Conservation (phyloP, 2,888 invertebrate species). For the Nematopogon swammerdamellus region DNA sequence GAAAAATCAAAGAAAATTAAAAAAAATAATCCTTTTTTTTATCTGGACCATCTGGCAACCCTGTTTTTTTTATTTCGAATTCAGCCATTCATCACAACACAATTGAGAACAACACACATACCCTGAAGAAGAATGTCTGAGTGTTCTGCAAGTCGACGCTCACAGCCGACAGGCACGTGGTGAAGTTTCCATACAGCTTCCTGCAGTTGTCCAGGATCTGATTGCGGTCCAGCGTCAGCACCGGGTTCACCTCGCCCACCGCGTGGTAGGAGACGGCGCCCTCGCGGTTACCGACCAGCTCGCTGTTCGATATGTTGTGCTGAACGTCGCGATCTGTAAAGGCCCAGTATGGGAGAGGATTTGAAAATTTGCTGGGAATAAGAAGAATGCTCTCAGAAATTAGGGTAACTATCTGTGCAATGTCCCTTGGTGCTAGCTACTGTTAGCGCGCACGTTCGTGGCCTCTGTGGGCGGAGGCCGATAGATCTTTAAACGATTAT, state of each 20-base stretch:
- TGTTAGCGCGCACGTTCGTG: too few species aligned
- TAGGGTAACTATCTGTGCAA: too few species aligned
- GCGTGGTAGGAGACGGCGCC: slow-evolving; percentile 87
- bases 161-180: slow-evolving; percentile 81
- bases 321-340: slow-evolving; percentile 83
- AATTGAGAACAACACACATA: too few species aligned
- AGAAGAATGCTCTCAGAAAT: too few species aligned
- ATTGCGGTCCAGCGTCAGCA: slow-evolving; percentile 82
- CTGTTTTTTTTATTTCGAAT: too few species aligned
- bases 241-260: slow-evolving; percentile 93
- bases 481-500: too few species aligned
- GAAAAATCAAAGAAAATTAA: too few species aligned
- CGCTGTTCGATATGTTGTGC: slow-evolving; percentile 84
- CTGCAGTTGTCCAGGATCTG: slow-evolving; percentile 84
- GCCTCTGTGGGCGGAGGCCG: too few species aligned
- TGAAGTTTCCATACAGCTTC: slow-evolving; percentile 91
- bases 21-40: too few species aligned
- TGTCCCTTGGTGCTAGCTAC: too few species aligned
- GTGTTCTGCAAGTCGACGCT: slow-evolving; percentile 93
- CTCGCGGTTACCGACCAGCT: slow-evolving; percentile 76
- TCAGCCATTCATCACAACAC: too few species aligned
- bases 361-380: background rate
- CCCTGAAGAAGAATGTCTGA: slow-evolving; percentile 80
- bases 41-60: too few species aligned
- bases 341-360: slow-evolving; percentile 5